Evolutionary conservation across 1,140 invertebrate genomes (phyloP).

Genomic region (Solenopsis invicta): DNA sequence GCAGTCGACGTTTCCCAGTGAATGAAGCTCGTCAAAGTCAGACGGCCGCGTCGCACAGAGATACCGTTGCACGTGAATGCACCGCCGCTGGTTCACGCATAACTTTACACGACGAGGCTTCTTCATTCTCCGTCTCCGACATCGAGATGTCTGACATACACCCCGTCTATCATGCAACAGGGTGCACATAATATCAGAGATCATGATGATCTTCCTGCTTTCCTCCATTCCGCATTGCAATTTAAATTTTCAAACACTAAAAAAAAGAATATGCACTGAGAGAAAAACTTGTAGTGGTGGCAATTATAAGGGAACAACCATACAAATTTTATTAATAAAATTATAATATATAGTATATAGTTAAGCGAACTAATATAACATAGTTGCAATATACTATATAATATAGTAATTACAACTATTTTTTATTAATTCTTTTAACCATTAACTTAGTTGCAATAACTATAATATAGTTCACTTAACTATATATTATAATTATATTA

Average conservation of each 20-base stretch:
- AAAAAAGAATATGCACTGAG: no score
- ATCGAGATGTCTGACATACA: conserved; percentile 1
- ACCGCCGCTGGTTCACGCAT: conserved; percentile 51
- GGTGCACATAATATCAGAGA: conserved; percentile 16
- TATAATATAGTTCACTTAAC: no score
- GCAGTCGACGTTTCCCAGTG: conserved; percentile 20
- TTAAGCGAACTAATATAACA: no score
- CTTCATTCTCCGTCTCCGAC: conserved; percentile 37
- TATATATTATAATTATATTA: no score
- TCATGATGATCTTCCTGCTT: conserved; percentile 25
- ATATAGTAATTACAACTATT: no score
- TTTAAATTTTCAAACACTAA: not conserved
- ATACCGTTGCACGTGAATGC: conserved; percentile 60
- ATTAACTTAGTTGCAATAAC: no score
- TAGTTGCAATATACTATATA: no score
- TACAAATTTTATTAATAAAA: no score
- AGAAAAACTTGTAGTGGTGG: no score
- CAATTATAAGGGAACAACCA: no score
- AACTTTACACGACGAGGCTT: conserved; percentile 33
- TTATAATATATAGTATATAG: no score
- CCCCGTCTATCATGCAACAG: not conserved
- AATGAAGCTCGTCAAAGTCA: conserved; percentile 58
- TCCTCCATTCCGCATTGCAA: not conserved
- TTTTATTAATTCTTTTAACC: no score
- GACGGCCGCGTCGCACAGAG: conserved; percentile 48